phyloP scores from a whole-genome alignment of 2,113 vertebrate species.

The Ornithorhynchus anatinus region DNA sequence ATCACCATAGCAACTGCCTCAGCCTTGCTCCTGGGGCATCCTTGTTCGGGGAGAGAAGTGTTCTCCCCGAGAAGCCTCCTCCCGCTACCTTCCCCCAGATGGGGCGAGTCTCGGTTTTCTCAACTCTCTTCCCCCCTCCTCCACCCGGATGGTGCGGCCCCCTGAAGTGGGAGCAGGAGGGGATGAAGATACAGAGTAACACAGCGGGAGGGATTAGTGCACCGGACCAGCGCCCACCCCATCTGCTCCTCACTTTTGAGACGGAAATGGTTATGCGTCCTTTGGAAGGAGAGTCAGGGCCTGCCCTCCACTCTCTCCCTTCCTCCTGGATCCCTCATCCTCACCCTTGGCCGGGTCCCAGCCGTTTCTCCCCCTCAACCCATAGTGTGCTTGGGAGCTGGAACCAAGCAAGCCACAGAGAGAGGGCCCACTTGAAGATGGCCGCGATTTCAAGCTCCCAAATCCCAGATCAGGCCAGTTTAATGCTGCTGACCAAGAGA shows the following conservation, averaged over 20 bases:
- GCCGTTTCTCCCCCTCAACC: too few relatives aligned
- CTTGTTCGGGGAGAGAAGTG: too few relatives aligned
- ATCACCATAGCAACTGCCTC: neutral
- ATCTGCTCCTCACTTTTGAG: neutral
- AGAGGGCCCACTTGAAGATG: slow-evolving; percentile 7
- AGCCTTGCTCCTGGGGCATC: too few relatives aligned
- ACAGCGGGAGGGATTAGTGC: rapidly evolving
- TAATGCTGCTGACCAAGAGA: slow-evolving; percentile 9
- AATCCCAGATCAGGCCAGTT: slow-evolving; percentile 20
- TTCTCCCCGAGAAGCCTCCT: too few relatives aligned
- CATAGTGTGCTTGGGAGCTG: too few relatives aligned
- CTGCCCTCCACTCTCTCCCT: neutral
- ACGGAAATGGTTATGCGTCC: neutral
- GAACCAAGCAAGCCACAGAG: neutral
- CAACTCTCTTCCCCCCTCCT: too few relatives aligned
- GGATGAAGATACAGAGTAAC: neutral
- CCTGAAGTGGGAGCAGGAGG: neutral
- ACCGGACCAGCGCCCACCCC: rapidly evolving
- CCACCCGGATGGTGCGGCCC: too few relatives aligned
- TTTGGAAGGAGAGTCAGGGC: neutral
- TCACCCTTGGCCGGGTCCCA: too few relatives aligned
- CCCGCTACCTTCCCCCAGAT: too few relatives aligned
- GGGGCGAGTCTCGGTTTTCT: too few relatives aligned
- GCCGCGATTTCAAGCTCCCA: slow-evolving; percentile 43
- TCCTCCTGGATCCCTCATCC: neutral